A percentile compares a stretch with the other conserved stretches of the same genome.
Conservation (phyloP, 2,113 vertebrate species). For the Prunella himalayana region DNA sequence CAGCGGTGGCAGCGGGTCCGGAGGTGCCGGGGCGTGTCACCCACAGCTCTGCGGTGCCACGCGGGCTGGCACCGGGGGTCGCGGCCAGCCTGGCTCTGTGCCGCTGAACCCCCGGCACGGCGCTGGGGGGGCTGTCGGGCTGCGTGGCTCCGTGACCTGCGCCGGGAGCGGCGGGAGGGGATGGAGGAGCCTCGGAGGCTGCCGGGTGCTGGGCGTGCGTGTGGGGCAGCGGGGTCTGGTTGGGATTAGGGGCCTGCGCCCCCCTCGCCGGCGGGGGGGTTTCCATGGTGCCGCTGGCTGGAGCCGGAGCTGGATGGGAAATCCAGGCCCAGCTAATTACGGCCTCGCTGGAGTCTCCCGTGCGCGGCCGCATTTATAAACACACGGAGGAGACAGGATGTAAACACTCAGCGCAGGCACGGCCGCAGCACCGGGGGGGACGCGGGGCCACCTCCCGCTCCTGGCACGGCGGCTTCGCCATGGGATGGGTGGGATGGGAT, state of each 20-base stretch:
- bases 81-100: not conserved
- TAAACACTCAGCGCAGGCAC: conserved; percentile 41
- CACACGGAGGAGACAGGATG: conserved; percentile 52
- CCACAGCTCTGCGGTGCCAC: fast-evolving
- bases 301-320: conserved; percentile 18
- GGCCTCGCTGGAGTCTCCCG: conserved; percentile 26
- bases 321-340: conserved; percentile 46
- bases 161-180: fast-evolving
- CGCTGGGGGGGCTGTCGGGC: too few species aligned
- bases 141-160: fast-evolving
- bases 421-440: not conserved
- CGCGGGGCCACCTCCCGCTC: not conserved
- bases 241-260: conserved; percentile 4
- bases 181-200: fast-evolving
- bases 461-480: fast-evolving
- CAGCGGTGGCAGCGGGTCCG: fast-evolving
- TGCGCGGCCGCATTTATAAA: conserved; percentile 47
- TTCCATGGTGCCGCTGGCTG: not conserved
- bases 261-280: not conserved
- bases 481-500: not conserved
- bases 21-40: not conserved
- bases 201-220: not conserved
- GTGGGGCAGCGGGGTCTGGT: not conserved
- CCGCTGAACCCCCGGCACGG: fast-evolving
- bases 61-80: fast-evolving